These are phyloP conservation scores for Aproaerema taeniolella DNA, from an alignment of 2,888 invertebrate genomes.

Conservation along the genomic window DNA sequence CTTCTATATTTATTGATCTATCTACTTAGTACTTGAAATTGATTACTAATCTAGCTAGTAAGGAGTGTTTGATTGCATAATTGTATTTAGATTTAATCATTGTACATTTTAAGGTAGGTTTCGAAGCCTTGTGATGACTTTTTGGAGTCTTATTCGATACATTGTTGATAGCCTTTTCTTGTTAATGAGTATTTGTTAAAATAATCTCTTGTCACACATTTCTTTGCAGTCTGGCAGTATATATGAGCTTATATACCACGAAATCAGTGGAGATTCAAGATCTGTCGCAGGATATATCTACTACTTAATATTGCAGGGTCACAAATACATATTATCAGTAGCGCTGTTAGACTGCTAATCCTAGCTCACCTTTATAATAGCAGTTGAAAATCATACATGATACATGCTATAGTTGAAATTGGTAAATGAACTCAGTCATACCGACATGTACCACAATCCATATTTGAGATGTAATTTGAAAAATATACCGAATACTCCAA, in stretches of 20 bases:
- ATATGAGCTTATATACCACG: slow-evolving; percentile 27
- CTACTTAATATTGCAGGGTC: slow-evolving; percentile 13
- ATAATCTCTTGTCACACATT: background rate
- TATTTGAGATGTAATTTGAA: no score
- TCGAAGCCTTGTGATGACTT: slow-evolving; percentile 38
- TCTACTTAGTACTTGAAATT: slow-evolving; percentile 27
- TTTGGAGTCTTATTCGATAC: slow-evolving; percentile 14
- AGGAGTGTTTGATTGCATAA: slow-evolving; percentile 16
- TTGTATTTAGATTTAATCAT: slow-evolving; percentile 14
- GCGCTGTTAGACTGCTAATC: slow-evolving; percentile 4
- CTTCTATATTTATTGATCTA: slow-evolving; percentile 45
- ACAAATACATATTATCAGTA: slow-evolving; percentile 9
- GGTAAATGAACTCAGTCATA: no score
- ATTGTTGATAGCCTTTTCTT: slow-evolving; percentile 5
- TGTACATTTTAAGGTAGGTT: slow-evolving; percentile 27
- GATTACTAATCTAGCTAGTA: slow-evolving; percentile 17
- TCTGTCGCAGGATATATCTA: slow-evolving; percentile 3
- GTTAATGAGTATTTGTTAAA: background rate
- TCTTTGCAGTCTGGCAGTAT: slow-evolving; percentile 23
- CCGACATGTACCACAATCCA: no score
- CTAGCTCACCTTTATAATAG: no score
- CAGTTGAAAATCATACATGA: no score
- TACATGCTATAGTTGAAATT: no score
- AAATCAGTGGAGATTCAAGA: background rate
- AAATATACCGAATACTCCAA: no score